These are phyloP conservation scores for Dromiciops gliroides DNA, from an alignment of 2,113 vertebrate genomes.

Conservation along the genomic window DNA sequence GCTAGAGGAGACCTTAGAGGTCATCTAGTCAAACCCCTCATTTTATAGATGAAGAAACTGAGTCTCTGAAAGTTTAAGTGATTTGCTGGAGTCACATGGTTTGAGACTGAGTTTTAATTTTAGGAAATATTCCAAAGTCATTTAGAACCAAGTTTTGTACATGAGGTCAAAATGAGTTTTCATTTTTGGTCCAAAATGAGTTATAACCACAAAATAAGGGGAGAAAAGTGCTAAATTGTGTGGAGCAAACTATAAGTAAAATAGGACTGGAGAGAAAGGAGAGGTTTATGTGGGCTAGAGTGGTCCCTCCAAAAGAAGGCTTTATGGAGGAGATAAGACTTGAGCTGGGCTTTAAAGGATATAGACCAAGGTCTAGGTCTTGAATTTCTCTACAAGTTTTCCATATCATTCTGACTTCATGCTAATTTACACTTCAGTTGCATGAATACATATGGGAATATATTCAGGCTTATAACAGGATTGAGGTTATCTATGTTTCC, in stretches of 20 bases:
- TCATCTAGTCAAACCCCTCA: not conserved
- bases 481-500: too few relatives aligned
- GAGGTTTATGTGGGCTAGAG: not conserved
- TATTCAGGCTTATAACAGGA: too few relatives aligned
- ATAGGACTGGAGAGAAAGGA: not conserved
- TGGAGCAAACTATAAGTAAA: not conserved
- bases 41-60: not conserved
- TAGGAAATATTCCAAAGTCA: not conserved
- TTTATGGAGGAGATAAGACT: constrained; percentile 1
- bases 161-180: not conserved
- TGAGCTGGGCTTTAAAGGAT: constrained; percentile 27
- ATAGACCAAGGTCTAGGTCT: not conserved
- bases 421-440: constrained; percentile 14
- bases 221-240: not conserved
- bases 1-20: not conserved
- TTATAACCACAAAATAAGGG: not conserved
- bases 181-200: not conserved
- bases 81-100: not conserved
- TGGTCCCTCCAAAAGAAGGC: not conserved
- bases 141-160: not conserved
- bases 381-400: constrained; percentile 48
- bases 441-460: constrained; percentile 17
- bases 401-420: constrained; percentile 43
- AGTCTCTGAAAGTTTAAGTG: not conserved
- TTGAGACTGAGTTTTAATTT: not conserved